Evolutionary conservation across 1,140 invertebrate genomes (phyloP), one percentile per base, ranked within the genome.

Genomic region (Oryctes rhinoceros): DNA sequence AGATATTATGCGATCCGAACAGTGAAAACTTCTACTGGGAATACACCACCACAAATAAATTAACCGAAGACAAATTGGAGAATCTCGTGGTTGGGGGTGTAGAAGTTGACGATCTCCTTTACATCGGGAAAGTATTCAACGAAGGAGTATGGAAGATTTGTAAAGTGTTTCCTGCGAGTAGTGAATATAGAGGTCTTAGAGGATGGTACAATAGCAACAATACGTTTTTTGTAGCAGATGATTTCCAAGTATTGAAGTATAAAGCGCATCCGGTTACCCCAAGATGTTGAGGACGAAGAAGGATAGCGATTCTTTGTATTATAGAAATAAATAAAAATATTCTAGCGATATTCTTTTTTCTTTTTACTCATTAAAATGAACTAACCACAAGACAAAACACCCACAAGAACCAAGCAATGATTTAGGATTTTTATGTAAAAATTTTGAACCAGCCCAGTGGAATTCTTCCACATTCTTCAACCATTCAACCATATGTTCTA

Each of bases 21-120:
- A 59, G 53, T n/a, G 53, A 59, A 18, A 59, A 59, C 15, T 59
- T 59, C 53, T 59, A 59, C 15, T 59, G 53, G 53, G 53, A 59
- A 59, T 59, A 59, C 53, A 59, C 53, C 13, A 59, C 53, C 1
- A 59, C 11, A 59, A 15, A 59, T 15, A 59, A 59, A 6, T 59
- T 59, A 59, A 59, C 53, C 13, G 53, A 59, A 15, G 53, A 59
- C 53, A 59, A 59, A 2, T n/a, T 59, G 18, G 53, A 59, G 15
- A 59, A 59, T 59, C 15, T 59, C 5, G 53, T 59, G 3, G 53
- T 59, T 1, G 53, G 53, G 1, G 53, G 53, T 2, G n/a, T 18
- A 15, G 53, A 59, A 59, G 15, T 15, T 15, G 53, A n/a, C 0
- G n/a, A 15, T 59, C 15, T 15, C 5, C 53, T 59, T 18, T 59